Conservation (phyloP, 2,888 invertebrate species). For the Sepiola atlantica region DNA sequence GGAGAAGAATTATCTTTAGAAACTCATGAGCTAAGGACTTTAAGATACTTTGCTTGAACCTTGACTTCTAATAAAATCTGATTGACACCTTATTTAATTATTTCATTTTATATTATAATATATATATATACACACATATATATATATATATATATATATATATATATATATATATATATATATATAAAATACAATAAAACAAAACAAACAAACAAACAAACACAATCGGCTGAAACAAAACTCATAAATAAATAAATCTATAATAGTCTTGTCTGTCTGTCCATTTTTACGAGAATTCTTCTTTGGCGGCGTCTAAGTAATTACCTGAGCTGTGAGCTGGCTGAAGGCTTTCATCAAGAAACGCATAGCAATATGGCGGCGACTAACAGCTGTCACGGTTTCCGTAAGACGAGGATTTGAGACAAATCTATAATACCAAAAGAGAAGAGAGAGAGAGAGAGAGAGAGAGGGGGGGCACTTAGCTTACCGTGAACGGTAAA, state of each 20-base stretch:
- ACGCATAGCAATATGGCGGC: background rate
- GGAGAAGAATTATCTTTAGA: too few species aligned
- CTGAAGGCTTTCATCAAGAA: background rate
- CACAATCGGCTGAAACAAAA: background rate
- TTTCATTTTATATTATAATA: too few species aligned
- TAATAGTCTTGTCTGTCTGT: background rate
- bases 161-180: background rate
- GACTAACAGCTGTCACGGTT: constrained; percentile 6
- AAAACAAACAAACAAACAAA: background rate
- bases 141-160: too few species aligned
- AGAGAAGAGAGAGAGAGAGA: background rate
- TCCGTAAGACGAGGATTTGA: background rate
- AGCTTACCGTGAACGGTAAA: background rate
- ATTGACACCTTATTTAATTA: too few species aligned
- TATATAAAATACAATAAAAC: background rate
- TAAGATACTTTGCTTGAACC: too few species aligned
- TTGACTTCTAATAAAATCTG: too few species aligned
- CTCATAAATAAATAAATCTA: background rate
- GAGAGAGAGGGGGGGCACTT: background rate
- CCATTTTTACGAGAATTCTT: background rate
- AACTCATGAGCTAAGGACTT: too few species aligned
- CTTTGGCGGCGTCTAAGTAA: background rate
- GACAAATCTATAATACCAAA: constrained; percentile 8
- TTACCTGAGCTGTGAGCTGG: background rate
- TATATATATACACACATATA: too few species aligned